Percentiles rank a stretch among this genome's conserved stretches.
These are phyloP conservation scores for Cataglyphis cursor DNA, from an alignment of 2,888 invertebrate species.

Conservation along the genomic window DNA sequence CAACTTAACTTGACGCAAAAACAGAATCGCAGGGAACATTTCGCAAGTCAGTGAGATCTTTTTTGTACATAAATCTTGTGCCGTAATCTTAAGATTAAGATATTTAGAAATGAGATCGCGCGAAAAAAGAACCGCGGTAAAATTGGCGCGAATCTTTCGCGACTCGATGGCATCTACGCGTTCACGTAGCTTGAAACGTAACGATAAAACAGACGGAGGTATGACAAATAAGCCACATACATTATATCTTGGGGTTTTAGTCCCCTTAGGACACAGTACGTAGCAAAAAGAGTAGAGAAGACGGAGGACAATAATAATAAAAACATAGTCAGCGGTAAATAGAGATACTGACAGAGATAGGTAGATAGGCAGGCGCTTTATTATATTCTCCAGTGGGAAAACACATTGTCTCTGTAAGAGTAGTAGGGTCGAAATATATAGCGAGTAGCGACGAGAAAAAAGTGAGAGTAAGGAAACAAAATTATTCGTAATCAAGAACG, in stretches of 20 bases:
- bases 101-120: constrained; percentile 11
- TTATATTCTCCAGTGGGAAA: constrained; percentile 1
- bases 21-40: constrained; percentile 2
- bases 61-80: background rate
- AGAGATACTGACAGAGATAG: background rate
- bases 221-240: constrained; percentile 14
- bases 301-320: constrained; percentile 3
- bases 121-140: background rate
- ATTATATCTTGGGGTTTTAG: constrained; percentile 33
- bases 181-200: constrained; percentile 8
- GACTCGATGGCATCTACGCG: constrained; percentile 4
- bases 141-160: constrained; percentile 12
- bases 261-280: background rate
- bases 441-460: background rate
- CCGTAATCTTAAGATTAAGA: background rate
- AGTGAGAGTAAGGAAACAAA: background rate
- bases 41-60: constrained; percentile 9
- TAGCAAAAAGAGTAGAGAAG: background rate
- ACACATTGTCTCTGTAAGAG: background rate
- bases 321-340: background rate
- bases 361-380: background rate
- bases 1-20: constrained; percentile 14
- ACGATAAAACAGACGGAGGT: constrained; percentile 32
- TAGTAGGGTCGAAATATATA: background rate
- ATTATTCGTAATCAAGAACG: constrained; percentile 9